These are phyloP conservation scores for Ophion ellenae DNA, from an alignment of 2,888 invertebrate species.

Conservation along the genomic window DNA sequence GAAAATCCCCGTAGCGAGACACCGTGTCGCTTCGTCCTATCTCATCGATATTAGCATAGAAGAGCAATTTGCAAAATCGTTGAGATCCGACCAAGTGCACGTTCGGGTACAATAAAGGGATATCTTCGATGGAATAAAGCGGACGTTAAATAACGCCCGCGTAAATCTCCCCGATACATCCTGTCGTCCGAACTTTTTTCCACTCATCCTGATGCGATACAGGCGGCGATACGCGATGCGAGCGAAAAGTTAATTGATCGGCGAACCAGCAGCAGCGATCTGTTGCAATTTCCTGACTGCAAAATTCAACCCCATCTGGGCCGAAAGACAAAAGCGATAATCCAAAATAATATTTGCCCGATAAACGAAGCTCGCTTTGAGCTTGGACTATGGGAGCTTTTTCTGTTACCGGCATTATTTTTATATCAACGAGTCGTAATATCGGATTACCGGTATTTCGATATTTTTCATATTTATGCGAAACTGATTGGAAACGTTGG, in stretches of 20 bases:
- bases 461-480: too few relatives aligned
- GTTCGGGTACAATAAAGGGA: constrained; percentile 78
- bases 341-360: too few relatives aligned
- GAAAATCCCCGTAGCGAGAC: constrained; percentile 74
- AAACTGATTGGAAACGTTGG: too few relatives aligned
- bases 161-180: constrained; percentile 55
- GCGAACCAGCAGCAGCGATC: too few relatives aligned
- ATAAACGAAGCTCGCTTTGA: too few relatives aligned
- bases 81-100: constrained; percentile 78
- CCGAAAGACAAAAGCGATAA: too few relatives aligned
- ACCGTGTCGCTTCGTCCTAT: constrained; percentile 73
- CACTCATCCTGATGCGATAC: background rate
- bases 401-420: too few relatives aligned
- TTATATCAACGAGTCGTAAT: too few relatives aligned
- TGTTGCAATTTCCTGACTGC: too few relatives aligned
- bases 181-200: constrained; percentile 22
- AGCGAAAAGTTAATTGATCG: background rate
- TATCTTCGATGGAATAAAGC: constrained; percentile 78
- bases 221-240: background rate
- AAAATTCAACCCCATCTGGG: too few relatives aligned
- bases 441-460: too few relatives aligned
- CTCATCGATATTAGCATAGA: constrained; percentile 83
- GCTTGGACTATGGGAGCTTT: too few relatives aligned
- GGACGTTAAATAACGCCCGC: constrained; percentile 76
- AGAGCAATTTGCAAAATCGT: constrained; percentile 82